phyloP scores from a whole-genome alignment of 2,113 vertebrate genomes.

The Guaruba guarouba region DNA sequence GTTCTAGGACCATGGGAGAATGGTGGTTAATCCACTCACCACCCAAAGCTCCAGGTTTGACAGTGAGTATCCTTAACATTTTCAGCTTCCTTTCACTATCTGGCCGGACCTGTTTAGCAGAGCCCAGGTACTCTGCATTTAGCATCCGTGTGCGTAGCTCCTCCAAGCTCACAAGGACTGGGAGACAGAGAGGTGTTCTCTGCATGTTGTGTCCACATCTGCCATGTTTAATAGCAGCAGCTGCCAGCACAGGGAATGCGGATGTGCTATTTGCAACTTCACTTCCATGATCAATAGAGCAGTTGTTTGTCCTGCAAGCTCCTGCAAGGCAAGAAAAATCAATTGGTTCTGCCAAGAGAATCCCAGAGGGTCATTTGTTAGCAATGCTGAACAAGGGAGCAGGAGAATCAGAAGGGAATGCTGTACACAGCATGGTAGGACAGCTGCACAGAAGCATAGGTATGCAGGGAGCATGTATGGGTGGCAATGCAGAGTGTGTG shows the following conservation, averaged over 20 bases:
- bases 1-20: neutral
- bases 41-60: neutral
- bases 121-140: neutral
- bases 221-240: neutral
- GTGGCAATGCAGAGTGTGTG: neutral
- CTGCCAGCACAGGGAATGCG: neutral
- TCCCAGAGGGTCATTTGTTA: neutral
- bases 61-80: neutral
- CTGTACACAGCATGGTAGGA: neutral
- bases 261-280: neutral
- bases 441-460: neutral
- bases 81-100: neutral
- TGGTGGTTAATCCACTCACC: neutral
- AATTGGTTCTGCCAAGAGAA: neutral
- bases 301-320: neutral
- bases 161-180: neutral
- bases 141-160: neutral
- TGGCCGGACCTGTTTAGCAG: neutral
- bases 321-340: neutral
- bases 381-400: neutral
- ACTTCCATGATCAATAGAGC: rapidly evolving
- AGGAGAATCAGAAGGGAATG: neutral
- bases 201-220: neutral
- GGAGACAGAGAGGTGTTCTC: neutral
- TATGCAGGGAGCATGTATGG: neutral